Base-by-base conservation (phyloP, 2,113 vertebrate species). In the Etia nguti region DNA sequence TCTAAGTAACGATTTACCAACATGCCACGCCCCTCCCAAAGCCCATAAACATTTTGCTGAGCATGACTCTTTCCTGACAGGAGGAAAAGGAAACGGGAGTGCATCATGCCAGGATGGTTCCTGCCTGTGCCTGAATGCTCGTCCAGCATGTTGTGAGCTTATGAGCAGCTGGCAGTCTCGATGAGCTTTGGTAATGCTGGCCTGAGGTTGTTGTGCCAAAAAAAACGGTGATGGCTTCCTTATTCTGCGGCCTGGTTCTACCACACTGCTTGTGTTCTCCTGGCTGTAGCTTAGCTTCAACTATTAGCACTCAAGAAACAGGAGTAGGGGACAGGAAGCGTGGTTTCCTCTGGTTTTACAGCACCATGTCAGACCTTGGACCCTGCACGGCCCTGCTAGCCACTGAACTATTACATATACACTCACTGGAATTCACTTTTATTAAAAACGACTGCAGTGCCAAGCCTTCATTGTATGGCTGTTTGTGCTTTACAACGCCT, bases 291-390 rank as follows among this genome's bases (percentile, higher is more conserved):
- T 82, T 80, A 88, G 86, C 91, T 60, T 84, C 46, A 68, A 48
- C 50, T 75, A 31, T 75, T 73, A 85, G 82, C 9, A 77, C 88
- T 83, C 56, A 34, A 79, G 86, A 89, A 92, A 90, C 75, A 80
- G 80, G 79, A 90, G 92, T 70, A 79, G 60, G 81, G 81, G 57
- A 85, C 87, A 89, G 93, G 93, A 96, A 95, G 86, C 77, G 70
- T 57, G 84, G 83, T 93, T 95, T 94, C 94, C 90, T 88, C 81
- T 87, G 80, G 82, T 89, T 95, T 89, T 85, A 86, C 59, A 77
- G 82, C 83, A 82, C 70, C 75, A 8, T 90, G 85, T 90, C 85
- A 89, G 60, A 85, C 79, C 22, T 81, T 59, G 86, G 80, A 89
- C 82, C 81, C 90, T 80, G 73, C 62, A 20, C 16, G 10, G 38